These are phyloP conservation scores for Latrodectus elegans DNA, from an alignment of 2,888 invertebrate genomes.

Conservation along the genomic window DNA sequence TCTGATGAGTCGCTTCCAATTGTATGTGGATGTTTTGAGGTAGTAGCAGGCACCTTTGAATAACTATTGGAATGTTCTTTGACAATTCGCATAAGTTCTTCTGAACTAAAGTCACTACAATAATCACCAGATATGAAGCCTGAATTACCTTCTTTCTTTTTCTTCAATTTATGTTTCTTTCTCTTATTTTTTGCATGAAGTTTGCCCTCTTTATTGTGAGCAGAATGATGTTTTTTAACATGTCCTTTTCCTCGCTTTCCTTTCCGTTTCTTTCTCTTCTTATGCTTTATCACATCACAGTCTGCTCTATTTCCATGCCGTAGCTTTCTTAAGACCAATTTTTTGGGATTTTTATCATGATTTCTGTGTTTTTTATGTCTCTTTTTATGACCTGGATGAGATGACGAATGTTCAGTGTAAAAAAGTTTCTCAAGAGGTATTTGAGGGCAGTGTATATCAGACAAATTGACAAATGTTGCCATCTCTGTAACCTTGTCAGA, in stretches of 20 bases:
- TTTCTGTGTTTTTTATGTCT: constrained; percentile 58
- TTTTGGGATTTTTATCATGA: constrained; percentile 54
- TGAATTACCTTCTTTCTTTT: constrained; percentile 62
- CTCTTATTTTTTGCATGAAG: constrained; percentile 52
- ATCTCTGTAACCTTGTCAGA: constrained; percentile 36
- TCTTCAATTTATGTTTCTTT: constrained; percentile 63
- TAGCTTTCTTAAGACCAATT: constrained; percentile 36
- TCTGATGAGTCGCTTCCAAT: constrained; percentile 19
- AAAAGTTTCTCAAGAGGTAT: constrained; percentile 59
- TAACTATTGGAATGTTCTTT: constrained; percentile 64
- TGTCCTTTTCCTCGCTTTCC: constrained; percentile 49
- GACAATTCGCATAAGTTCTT: constrained; percentile 57
- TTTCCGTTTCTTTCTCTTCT: constrained; percentile 64
- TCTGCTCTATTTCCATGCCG: constrained; percentile 42
- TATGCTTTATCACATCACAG: constrained; percentile 44
- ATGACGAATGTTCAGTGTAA: constrained; percentile 57
- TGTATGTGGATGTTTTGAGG: constrained; percentile 56
- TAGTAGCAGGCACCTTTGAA: constrained; percentile 51
- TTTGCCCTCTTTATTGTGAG: constrained; percentile 46
- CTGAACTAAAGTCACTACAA: constrained; percentile 66
- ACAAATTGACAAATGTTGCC: constrained; percentile 56
- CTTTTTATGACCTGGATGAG: constrained; percentile 52
- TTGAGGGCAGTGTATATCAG: constrained; percentile 60
- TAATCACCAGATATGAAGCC: constrained; percentile 63
- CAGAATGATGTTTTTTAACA: constrained; percentile 54